Percentiles rank a stretch among this genome's conserved stretches.
Evolutionary conservation across 2,113 vertebrate species (phyloP).

Genomic region (Chaetodon auriga): DNA sequence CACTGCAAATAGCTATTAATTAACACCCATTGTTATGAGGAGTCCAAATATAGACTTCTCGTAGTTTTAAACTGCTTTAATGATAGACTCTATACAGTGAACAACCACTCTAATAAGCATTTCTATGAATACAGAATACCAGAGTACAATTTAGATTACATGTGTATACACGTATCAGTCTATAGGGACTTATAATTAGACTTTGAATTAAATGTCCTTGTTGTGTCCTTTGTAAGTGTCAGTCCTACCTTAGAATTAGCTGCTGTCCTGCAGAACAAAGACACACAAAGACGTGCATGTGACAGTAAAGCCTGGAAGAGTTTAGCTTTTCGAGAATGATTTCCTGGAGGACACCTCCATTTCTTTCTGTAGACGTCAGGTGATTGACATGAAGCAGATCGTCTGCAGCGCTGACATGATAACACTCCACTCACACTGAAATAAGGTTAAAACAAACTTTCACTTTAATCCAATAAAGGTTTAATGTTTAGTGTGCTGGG

Average conservation of each 20-base stretch:
- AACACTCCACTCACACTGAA: background rate
- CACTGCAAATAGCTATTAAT: background rate
- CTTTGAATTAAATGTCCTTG: background rate
- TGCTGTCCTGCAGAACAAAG: background rate
- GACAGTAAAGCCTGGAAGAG: background rate
- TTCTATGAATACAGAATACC: background rate
- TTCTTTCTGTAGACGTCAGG: constrained; percentile 5
- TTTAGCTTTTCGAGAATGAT: background rate
- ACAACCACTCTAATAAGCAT: background rate
- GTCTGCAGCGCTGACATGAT: background rate
- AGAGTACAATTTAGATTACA: background rate
- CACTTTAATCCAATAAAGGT: background rate
- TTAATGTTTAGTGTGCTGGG: constrained; percentile 17
- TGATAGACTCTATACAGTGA: background rate
- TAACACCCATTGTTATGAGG: constrained; percentile 23
- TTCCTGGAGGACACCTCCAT: background rate
- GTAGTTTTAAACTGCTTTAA: constrained; percentile 2
- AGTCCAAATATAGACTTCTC: constrained; percentile 6
- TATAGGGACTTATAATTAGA: background rate
- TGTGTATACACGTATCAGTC: background rate
- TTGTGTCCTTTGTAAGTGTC: background rate
- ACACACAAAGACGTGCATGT: background rate
- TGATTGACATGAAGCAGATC: constrained; percentile 20
- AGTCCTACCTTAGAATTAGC: background rate
- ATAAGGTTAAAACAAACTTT: background rate